phyloP scores from a whole-genome alignment of 2,113 vertebrate genomes.

The Sturnus vulgaris region DNA sequence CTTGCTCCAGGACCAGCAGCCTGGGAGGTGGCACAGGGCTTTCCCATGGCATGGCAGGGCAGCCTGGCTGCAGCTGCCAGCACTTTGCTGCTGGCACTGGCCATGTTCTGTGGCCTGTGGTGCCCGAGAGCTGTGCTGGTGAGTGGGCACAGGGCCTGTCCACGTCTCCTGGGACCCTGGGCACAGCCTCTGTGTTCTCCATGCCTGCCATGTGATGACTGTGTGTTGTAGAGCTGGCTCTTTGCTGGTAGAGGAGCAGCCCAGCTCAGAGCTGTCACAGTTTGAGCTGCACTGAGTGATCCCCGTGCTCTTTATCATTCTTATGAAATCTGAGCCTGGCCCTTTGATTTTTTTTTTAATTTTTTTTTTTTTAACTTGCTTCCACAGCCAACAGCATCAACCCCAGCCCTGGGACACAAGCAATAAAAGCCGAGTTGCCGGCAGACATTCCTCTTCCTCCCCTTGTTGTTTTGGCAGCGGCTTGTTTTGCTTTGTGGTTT shows the following conservation, averaged over 20 bases:
- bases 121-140: rapidly evolving
- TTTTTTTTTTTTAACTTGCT: not conserved
- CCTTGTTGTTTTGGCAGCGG: not conserved
- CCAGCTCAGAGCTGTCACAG: not conserved
- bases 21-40: not conserved
- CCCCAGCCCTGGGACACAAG: not conserved
- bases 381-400: conserved; percentile 8
- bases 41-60: not conserved
- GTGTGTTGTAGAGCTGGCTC: not conserved
- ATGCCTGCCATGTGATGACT: not conserved
- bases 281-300: rapidly evolving
- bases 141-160: not conserved
- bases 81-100: rapidly evolving
- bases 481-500: conserved; percentile 54
- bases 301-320: not conserved
- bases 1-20: not conserved
- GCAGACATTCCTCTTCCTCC: conserved; percentile 45
- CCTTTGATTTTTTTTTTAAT: not conserved
- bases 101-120: not conserved
- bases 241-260: not conserved
- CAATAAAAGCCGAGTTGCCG: not conserved
- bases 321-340: not conserved
- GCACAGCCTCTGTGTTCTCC: rapidly evolving
- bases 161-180: not conserved
- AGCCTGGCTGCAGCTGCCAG: not conserved